Evolutionary conservation across 1,140 invertebrate genomes (phyloP).

Genomic region (Lepeophtheirus salmonis): DNA sequence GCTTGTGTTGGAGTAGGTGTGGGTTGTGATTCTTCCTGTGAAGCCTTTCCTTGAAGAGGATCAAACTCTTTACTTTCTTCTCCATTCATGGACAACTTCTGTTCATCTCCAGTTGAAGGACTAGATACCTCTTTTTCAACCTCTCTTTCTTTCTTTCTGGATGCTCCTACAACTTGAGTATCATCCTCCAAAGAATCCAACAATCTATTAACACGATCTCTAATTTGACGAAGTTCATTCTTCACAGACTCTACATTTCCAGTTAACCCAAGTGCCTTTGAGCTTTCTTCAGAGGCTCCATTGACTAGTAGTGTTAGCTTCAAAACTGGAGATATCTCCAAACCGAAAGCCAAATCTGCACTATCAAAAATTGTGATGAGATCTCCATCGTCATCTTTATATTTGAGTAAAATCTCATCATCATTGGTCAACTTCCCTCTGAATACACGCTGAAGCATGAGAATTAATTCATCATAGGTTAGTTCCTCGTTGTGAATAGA

Average conservation of each 20-base stretch:
- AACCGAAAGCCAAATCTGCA: slow-evolving; percentile 48
- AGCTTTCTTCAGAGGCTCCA: slow-evolving; percentile 13
- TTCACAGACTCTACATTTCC: not conserved
- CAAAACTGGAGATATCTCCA: slow-evolving; percentile 46
- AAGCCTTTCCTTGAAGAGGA: not conserved
- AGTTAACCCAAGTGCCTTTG: too few species aligned
- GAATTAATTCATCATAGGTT: slow-evolving; percentile 50
- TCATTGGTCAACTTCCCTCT: slow-evolving; percentile 39
- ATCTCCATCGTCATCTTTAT: slow-evolving; percentile 58
- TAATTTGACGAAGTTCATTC: slow-evolving; percentile 6
- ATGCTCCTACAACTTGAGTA: too few species aligned
- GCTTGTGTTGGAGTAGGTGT: not conserved
- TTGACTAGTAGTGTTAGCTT: slow-evolving; percentile 41
- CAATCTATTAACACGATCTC: not conserved
- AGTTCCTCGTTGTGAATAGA: slow-evolving; percentile 57
- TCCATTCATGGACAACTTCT: not conserved
- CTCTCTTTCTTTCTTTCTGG: not conserved
- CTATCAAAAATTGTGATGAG: slow-evolving; percentile 52
- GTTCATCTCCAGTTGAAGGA: not conserved
- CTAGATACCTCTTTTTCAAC: not conserved
- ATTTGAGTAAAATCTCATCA: slow-evolving; percentile 52
- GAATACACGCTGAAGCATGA: slow-evolving; percentile 59
- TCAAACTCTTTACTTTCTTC: slow-evolving; percentile 9
- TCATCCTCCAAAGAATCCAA: slow-evolving; percentile 7
- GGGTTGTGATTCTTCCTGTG: not conserved